phyloP scores from a whole-genome alignment of 2,113 vertebrate species.

The Vombatus ursinus region DNA sequence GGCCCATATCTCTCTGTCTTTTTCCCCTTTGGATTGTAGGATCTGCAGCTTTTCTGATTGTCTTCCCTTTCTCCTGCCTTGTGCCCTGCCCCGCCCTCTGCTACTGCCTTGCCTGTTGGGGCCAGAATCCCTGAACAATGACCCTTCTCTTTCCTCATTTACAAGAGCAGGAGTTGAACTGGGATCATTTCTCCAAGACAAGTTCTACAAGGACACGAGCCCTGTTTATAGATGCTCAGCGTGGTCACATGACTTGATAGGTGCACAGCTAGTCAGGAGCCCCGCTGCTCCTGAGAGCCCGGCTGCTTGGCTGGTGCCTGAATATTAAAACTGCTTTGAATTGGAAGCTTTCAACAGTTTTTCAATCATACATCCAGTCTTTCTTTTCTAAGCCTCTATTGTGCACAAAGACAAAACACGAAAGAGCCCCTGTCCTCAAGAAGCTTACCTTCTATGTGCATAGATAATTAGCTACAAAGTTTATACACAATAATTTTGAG shows the following conservation, averaged over 20 bases:
- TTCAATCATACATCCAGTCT: background rate
- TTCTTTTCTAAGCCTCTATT: background rate
- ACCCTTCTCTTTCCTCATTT: background rate
- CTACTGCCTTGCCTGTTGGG: background rate
- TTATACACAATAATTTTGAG: background rate
- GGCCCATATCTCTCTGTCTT: too few relatives aligned
- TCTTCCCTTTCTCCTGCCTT: accelerated
- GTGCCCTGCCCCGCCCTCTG: background rate
- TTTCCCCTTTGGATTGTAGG: too few relatives aligned
- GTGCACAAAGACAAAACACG: background rate
- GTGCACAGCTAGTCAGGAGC: background rate
- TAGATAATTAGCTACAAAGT: background rate
- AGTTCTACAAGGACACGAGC: background rate
- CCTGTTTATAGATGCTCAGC: background rate
- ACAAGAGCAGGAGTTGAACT: background rate
- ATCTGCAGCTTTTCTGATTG: background rate
- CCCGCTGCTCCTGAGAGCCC: background rate
- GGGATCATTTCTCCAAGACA: too few relatives aligned
- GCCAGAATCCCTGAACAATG: background rate
- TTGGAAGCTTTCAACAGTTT: background rate
- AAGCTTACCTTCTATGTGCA: background rate
- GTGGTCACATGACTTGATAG: background rate
- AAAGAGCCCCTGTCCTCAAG: background rate
- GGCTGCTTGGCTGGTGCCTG: background rate
- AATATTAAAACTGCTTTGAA: background rate